These are phyloP conservation scores for Tenualosa thibaudeaui DNA, from an alignment of 2,797 vertebrate genomes.

Conservation along the genomic window DNA sequence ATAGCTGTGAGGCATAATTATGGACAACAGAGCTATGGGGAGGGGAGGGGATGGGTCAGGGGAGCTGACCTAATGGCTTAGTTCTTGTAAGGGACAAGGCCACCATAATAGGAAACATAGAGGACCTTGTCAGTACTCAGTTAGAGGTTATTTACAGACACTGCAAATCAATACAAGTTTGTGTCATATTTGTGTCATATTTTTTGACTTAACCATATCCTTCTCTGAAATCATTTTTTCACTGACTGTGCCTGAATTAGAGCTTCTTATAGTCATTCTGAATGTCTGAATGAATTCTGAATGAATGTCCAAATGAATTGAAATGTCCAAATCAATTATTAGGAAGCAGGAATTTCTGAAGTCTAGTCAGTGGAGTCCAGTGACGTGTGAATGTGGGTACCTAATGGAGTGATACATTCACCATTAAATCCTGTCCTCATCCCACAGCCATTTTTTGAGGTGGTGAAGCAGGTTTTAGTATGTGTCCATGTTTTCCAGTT, in stretches of 20 bases:
- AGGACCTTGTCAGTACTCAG: neutral
- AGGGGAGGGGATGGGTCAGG: neutral
- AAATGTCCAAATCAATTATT: too few relatives aligned
- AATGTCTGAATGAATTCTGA: neutral
- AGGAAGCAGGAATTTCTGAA: too few relatives aligned
- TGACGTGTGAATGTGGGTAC: neutral
- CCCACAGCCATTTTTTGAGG: neutral
- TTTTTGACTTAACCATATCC: neutral
- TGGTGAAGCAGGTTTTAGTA: neutral
- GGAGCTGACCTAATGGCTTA: neutral
- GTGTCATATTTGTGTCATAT: conserved; percentile 6
- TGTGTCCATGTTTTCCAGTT: neutral
- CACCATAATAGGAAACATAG: neutral
- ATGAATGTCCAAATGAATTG: neutral
- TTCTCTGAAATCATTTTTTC: neutral
- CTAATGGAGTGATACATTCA: neutral
- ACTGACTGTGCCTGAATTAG: too few relatives aligned
- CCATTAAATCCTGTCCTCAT: neutral
- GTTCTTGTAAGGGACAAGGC: conserved; percentile 1
- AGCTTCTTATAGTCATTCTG: too few relatives aligned
- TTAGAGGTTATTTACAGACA: neutral
- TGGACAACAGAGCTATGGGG: neutral
- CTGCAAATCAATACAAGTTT: neutral
- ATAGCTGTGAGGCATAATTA: neutral
- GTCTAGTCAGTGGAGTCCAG: neutral